A percentile compares a stretch with the other conserved stretches of the same genome.
Evolutionary conservation across 2,797 vertebrate genomes (phyloP).

Genomic region (Psittacula derbiana): DNA sequence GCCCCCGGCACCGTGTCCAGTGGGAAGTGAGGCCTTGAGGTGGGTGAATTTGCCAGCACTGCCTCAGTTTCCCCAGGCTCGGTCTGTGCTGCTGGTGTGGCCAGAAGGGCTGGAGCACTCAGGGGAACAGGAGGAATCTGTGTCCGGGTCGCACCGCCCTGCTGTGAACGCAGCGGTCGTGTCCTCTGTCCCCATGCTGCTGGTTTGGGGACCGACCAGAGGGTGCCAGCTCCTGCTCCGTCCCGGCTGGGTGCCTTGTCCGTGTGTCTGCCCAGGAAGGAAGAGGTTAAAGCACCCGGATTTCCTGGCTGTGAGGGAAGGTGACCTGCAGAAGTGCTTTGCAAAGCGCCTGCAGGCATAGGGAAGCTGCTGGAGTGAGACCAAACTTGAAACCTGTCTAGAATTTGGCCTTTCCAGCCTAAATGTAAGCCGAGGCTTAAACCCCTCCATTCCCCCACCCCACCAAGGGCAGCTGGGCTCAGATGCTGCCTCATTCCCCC

Average conservation of each 20-base stretch:
- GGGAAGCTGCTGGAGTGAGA: neutral
- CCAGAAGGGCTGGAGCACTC: neutral
- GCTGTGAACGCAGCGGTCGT: accelerated
- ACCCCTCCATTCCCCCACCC: neutral
- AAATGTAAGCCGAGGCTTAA: neutral
- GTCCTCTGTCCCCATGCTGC: neutral
- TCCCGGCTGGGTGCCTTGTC: neutral
- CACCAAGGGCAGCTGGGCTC: neutral
- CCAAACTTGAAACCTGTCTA: neutral
- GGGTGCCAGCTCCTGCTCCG: neutral
- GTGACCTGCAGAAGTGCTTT: neutral
- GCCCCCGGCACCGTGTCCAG: accelerated
- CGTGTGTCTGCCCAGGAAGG: neutral
- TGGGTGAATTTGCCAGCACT: neutral
- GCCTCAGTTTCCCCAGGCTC: constrained; percentile 16
- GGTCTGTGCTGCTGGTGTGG: accelerated
- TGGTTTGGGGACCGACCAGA: accelerated
- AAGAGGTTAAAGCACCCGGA: neutral
- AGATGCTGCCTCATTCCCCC: neutral
- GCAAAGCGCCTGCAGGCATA: neutral
- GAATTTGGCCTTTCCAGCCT: neutral
- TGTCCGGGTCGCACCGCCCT: neutral
- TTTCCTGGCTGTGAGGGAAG: neutral
- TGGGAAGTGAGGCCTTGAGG: neutral
- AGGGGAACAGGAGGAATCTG: neutral